A percentile compares a stretch with the other conserved stretches of the same genome.
These are phyloP conservation scores for Drosophila melanica DNA, from an alignment of 1,140 invertebrate genomes.

Conservation along the genomic window DNA sequence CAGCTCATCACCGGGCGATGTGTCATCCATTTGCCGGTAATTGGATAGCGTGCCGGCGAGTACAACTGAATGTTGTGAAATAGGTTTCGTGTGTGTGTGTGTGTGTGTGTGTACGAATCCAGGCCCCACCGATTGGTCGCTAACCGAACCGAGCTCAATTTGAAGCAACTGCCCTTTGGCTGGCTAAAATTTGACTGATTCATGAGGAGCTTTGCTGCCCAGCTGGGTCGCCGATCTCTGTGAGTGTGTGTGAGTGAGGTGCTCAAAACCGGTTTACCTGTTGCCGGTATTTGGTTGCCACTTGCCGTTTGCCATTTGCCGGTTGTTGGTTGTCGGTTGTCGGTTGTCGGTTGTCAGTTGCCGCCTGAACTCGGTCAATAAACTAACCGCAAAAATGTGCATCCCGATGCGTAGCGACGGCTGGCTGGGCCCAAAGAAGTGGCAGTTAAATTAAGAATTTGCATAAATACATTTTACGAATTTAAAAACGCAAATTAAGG, in stretches of 20 bases:
- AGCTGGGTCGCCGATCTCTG: slow-evolving; percentile 2
- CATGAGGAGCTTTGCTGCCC: slow-evolving; percentile 29
- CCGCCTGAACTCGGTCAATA: slow-evolving; percentile 64
- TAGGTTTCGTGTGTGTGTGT: background rate
- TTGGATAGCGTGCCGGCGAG: slow-evolving; percentile 49
- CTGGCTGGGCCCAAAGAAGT: background rate
- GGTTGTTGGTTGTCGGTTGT: slow-evolving; percentile 17
- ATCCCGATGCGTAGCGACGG: slow-evolving; percentile 21
- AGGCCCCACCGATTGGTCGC: too few relatives aligned
- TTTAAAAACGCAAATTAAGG: background rate
- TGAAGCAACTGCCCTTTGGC: slow-evolving; percentile 7
- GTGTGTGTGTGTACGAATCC: background rate
- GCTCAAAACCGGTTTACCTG: slow-evolving; percentile 13
- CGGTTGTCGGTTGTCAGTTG: slow-evolving; percentile 29
- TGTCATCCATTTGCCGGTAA: slow-evolving; percentile 63
- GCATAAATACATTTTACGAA: background rate
- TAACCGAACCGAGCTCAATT: background rate
- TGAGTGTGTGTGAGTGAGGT: background rate
- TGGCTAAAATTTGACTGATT: slow-evolving; percentile 42
- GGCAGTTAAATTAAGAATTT: slow-evolving; percentile 45
- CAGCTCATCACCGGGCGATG: slow-evolving; percentile 49
- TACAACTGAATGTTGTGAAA: slow-evolving; percentile 65
- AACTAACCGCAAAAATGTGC: slow-evolving; percentile 71
- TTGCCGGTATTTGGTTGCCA: background rate
- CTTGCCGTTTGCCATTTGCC: slow-evolving; percentile 11